A percentile compares a stretch with the other conserved stretches of the same genome.
These are phyloP conservation scores for Heliconius ismenius DNA, from an alignment of 2,888 invertebrate species.

Conservation along the genomic window DNA sequence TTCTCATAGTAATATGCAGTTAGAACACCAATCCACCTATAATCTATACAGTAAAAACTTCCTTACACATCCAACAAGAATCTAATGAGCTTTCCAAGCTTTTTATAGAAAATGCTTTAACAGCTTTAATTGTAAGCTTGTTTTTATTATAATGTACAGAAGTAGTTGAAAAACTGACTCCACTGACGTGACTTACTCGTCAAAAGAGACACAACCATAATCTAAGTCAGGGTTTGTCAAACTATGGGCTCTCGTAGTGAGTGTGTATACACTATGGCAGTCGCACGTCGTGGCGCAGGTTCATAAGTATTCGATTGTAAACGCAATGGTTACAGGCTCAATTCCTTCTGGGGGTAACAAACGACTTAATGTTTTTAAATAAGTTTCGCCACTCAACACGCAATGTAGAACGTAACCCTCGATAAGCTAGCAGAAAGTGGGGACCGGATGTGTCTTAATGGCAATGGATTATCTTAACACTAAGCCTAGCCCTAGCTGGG, in stretches of 20 bases:
- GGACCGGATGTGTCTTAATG: too few relatives aligned
- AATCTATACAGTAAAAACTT: not conserved
- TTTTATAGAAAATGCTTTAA: conserved; percentile 14
- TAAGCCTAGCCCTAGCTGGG: too few relatives aligned
- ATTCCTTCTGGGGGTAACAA: not conserved
- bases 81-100: conserved; percentile 7
- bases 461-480: not conserved
- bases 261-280: not conserved
- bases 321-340: not conserved
- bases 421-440: too few relatives aligned
- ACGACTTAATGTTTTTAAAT: too few relatives aligned
- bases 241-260: too few relatives aligned
- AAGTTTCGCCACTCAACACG: too few relatives aligned
- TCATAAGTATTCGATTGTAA: too few relatives aligned
- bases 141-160: conserved; percentile 7
- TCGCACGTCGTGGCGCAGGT: too few relatives aligned
- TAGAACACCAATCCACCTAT: not conserved
- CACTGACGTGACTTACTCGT: conserved; percentile 1
- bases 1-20: too few relatives aligned
- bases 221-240: not conserved
- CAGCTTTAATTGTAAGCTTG: conserved; percentile 12
- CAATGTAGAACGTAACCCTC: too few relatives aligned
- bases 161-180: not conserved
- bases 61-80: not conserved
- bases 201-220: not conserved